Conservation (phyloP, 2,797 vertebrate species). For the Pyrocephalus nanus region DNA sequence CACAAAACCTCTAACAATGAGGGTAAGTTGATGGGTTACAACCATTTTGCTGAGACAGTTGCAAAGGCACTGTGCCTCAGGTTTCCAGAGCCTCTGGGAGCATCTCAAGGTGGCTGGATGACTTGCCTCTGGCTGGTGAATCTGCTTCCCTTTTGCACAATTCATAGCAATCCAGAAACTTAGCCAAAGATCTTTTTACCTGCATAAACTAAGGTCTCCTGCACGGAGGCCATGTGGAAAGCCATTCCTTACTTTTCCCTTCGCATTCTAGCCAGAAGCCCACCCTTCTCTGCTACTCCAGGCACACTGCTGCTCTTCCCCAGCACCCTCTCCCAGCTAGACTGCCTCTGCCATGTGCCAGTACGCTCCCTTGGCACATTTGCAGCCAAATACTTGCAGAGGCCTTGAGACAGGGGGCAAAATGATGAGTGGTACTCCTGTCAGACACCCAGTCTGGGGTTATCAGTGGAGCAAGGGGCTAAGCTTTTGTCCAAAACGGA, state of each 20-base stretch:
- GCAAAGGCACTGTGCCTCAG: not conserved
- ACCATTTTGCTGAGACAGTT: fast-evolving
- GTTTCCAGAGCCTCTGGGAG: not conserved
- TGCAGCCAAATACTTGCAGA: not conserved
- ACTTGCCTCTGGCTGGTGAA: not conserved
- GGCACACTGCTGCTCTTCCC: not conserved
- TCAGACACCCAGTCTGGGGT: fast-evolving
- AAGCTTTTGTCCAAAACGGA: not conserved
- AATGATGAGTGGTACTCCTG: fast-evolving
- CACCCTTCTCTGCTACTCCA: not conserved
- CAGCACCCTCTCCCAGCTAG: not conserved
- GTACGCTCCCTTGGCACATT: not conserved
- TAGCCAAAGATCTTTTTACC: not conserved
- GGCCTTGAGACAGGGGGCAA: not conserved
- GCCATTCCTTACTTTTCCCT: not conserved
- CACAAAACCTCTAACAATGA: not conserved
- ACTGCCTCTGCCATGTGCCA: not conserved
- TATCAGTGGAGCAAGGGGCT: not conserved
- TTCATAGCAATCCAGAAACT: not conserved
- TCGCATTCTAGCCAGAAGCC: not conserved
- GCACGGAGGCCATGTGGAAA: fast-evolving
- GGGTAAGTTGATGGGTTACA: not conserved
- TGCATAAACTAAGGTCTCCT: not conserved
- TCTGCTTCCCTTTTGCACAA: not conserved
- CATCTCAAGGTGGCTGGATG: not conserved